Evolutionary conservation across 2,113 vertebrate genomes (phyloP).

Genomic region (Sinocyclocheilus anophthalmus): DNA sequence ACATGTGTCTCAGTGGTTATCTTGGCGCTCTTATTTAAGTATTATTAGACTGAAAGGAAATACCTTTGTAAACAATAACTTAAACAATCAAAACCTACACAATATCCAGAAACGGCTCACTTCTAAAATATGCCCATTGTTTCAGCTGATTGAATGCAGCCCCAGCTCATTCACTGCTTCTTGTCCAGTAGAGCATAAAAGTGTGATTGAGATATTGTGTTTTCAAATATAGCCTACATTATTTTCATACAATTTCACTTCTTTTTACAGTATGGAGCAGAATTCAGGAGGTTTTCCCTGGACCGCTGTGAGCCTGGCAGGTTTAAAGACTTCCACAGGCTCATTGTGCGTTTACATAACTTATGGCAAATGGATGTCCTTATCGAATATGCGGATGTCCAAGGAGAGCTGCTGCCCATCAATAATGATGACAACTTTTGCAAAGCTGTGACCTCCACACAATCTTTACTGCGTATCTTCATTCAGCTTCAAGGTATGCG

Average conservation of each 20-base stretch:
- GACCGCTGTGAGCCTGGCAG: constrained; percentile 44
- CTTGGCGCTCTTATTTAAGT: background rate
- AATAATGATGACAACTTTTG: constrained; percentile 59
- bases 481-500: constrained; percentile 52
- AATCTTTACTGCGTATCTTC: constrained; percentile 53
- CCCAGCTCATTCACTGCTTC: background rate
- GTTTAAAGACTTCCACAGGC: constrained; percentile 49
- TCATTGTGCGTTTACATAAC: constrained; percentile 42
- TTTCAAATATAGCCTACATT: background rate
- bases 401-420: constrained; percentile 56
- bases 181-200: background rate
- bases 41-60: background rate
- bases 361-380: constrained; percentile 30
- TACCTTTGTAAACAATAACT: constrained; percentile 12
- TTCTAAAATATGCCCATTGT: constrained; percentile 24
- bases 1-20: background rate
- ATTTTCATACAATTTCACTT: background rate
- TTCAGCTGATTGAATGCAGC: background rate
- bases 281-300: constrained; percentile 59
- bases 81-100: constrained; percentile 14
- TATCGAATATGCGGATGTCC: constrained; percentile 55
- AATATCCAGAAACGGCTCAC: constrained; percentile 25
- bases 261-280: constrained; percentile 53
- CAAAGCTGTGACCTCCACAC: constrained; percentile 52
- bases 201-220: background rate